These are phyloP conservation scores for Spicauda simplicius DNA, from an alignment of 2,888 invertebrate species.

Conservation along the genomic window DNA sequence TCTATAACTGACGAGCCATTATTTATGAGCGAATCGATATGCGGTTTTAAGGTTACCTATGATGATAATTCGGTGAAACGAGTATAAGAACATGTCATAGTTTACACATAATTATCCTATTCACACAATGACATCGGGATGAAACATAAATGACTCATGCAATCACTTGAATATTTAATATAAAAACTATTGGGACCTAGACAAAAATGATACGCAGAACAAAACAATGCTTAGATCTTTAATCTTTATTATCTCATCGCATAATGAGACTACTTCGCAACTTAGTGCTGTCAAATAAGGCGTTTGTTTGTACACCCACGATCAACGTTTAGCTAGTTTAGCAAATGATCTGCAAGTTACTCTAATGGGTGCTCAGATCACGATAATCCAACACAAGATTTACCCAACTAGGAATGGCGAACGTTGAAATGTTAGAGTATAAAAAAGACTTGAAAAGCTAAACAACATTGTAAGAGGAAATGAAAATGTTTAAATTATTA, in stretches of 20 bases:
- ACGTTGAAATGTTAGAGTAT: no score
- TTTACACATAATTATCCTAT: not conserved
- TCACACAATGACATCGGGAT: not conserved
- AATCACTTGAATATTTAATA: slow-evolving; percentile 7
- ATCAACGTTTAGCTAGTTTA: not conserved
- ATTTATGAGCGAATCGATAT: no score
- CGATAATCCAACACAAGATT: no score
- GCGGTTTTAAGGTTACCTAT: no score
- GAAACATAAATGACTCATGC: slow-evolving; percentile 12
- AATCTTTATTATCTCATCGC: slow-evolving; percentile 45
- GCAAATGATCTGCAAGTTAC: not conserved
- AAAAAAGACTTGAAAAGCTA: no score
- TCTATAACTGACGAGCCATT: no score
- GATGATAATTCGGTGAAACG: not conserved
- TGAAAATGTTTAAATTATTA: no score
- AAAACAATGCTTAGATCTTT: slow-evolving; percentile 33
- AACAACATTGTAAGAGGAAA: no score
- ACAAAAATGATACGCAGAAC: slow-evolving; percentile 42
- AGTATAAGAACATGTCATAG: not conserved
- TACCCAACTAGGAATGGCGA: no score
- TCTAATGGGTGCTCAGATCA: no score
- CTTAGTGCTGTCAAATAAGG: slow-evolving; percentile 38
- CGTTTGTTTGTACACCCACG: slow-evolving; percentile 1
- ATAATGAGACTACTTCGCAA: slow-evolving; percentile 45
- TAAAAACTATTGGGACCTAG: slow-evolving; percentile 33